Conservation (phyloP, 2,113 vertebrate genomes). For the Colaptes auratus region DNA sequence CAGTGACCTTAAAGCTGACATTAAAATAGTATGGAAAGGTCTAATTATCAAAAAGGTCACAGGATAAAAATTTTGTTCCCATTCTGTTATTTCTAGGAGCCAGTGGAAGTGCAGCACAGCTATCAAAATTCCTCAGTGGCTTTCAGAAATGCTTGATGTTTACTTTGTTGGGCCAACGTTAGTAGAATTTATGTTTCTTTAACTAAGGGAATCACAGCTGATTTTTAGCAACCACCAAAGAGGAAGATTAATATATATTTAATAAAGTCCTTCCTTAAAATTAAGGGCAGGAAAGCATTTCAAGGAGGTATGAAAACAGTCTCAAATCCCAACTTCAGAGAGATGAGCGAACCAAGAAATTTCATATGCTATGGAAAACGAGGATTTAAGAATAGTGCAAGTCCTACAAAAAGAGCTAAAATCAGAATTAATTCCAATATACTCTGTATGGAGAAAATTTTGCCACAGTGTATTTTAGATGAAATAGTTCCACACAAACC, state of each 20-base stretch:
- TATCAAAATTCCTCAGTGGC: neutral
- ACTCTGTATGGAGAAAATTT: neutral
- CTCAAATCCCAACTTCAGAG: neutral
- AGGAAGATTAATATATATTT: neutral
- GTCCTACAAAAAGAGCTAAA: neutral
- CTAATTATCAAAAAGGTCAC: slow-evolving; percentile 18
- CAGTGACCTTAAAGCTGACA: slow-evolving; percentile 17
- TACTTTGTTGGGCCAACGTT: neutral
- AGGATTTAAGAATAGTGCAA: neutral
- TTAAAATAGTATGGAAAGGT: neutral
- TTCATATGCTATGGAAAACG: neutral
- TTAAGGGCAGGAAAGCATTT: neutral
- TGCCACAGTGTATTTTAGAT: neutral
- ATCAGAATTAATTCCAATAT: neutral
- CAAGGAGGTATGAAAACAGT: neutral
- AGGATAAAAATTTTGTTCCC: neutral
- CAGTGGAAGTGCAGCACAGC: neutral
- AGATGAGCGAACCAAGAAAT: neutral
- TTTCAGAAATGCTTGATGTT: neutral
- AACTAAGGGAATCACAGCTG: neutral
- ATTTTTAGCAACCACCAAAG: neutral
- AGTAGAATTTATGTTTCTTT: neutral
- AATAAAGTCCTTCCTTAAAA: neutral
- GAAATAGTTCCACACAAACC: neutral
- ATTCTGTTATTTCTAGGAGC: neutral